These are phyloP conservation scores for Oncorhynchus masou DNA, from an alignment of 2,113 vertebrate genomes.

Conservation along the genomic window DNA sequence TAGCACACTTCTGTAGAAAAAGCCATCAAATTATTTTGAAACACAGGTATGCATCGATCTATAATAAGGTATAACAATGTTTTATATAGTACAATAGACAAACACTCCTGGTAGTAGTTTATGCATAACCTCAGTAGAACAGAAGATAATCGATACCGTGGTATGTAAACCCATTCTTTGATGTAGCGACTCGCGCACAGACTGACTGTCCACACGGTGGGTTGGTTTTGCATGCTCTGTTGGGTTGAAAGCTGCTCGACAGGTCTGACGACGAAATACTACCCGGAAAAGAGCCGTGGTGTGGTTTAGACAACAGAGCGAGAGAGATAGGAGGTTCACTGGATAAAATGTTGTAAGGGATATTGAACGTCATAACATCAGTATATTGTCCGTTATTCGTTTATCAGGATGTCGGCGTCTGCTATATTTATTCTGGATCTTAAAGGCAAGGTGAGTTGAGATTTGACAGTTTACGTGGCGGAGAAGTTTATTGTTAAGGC, in stretches of 20 bases:
- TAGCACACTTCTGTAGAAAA: no score
- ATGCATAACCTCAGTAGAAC: no score
- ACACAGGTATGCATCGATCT: no score
- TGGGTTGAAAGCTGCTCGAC: conserved; percentile 51
- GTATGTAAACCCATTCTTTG: no score
- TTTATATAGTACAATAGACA: no score
- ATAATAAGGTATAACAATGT: no score
- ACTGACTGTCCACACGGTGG: no score
- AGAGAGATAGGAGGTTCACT: conserved; percentile 45
- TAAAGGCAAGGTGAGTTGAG: conserved; percentile 79
- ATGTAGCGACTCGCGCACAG: no score
- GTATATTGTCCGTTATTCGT: background rate
- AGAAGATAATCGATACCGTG: no score
- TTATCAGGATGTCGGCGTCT: conserved; percentile 74
- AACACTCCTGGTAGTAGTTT: no score
- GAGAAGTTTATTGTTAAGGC: conserved; percentile 39
- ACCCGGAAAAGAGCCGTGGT: conserved; percentile 33
- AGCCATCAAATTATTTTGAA: no score
- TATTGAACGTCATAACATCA: background rate
- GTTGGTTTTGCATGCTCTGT: background rate
- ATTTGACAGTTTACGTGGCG: background rate
- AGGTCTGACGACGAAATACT: conserved; percentile 50
- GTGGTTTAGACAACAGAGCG: conserved; percentile 39
- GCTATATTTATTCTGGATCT: conserved; percentile 80
- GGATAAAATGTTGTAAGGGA: conserved; percentile 47